Evolutionary conservation across 2,888 invertebrate species (phyloP).

Genomic region (Elmis aenea): DNA sequence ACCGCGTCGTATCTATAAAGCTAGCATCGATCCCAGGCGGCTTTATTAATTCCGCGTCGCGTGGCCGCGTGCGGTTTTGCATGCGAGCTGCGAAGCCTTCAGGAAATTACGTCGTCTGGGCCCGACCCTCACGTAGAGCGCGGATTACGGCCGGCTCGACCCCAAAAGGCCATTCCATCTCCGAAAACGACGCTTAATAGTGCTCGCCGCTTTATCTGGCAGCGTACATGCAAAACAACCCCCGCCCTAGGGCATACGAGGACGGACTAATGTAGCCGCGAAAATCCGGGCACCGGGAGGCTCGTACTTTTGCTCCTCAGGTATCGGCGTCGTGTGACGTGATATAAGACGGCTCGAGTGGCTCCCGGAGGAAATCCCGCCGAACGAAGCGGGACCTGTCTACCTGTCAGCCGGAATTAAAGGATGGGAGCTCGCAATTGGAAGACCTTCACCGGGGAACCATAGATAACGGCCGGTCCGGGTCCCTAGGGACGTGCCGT

Average conservation of each 20-base stretch:
- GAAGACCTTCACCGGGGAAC: constrained; percentile 38
- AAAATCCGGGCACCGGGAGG: constrained; percentile 37
- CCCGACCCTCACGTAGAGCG: constrained; percentile 34
- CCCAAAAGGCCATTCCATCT: constrained; percentile 35
- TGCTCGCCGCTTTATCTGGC: constrained; percentile 40
- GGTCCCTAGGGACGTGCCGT: constrained; percentile 36
- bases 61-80: constrained; percentile 21
- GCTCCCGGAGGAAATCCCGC: constrained; percentile 43
- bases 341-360: constrained; percentile 41
- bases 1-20: constrained; percentile 10
- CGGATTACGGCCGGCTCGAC: constrained; percentile 31
- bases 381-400: constrained; percentile 38
- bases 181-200: constrained; percentile 34
- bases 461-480: constrained; percentile 42
- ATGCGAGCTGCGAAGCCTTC: constrained; percentile 26
- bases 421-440: constrained; percentile 48
- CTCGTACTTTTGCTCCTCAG: constrained; percentile 20
- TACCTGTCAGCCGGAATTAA: constrained; percentile 57
- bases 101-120: constrained; percentile 32
- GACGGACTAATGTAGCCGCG: constrained; percentile 52
- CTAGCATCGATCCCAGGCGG: constrained; percentile 12
- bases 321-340: constrained; percentile 26
- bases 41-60: constrained; percentile 21
- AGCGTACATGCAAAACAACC: constrained; percentile 51
- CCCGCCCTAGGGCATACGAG: constrained; percentile 50